A percentile compares a stretch with the other conserved stretches of the same genome.
These are phyloP conservation scores for Eurypyga helias DNA, from an alignment of 2,113 vertebrate species.

Conservation along the genomic window DNA sequence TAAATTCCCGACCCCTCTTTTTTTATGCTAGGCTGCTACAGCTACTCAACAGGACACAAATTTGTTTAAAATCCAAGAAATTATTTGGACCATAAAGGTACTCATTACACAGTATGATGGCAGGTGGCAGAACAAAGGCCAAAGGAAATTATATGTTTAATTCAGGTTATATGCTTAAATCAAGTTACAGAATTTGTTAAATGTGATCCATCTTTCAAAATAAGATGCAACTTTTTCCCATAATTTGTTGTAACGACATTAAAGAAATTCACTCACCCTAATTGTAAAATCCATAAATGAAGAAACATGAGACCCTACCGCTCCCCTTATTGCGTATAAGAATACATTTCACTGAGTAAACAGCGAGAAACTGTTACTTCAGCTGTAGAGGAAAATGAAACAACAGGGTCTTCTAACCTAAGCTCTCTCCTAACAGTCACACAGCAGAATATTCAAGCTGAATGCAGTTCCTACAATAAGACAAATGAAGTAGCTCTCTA, in stretches of 20 bases:
- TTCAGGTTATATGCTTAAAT: neutral
- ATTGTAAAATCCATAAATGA: slow-evolving; percentile 35
- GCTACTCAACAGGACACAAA: neutral
- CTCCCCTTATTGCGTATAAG: neutral
- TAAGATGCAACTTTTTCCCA: neutral
- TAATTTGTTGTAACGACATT: slow-evolving; percentile 20
- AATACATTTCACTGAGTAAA: neutral
- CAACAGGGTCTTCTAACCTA: neutral
- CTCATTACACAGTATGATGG: neutral
- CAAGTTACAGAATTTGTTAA: neutral
- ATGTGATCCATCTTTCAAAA: neutral
- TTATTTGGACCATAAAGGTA: neutral
- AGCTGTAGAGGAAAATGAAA: slow-evolving; percentile 37
- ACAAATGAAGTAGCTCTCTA: slow-evolving; percentile 6
- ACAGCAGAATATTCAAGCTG: neutral
- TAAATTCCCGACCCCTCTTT: neutral
- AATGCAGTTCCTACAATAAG: slow-evolving; percentile 23
- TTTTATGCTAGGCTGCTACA: neutral
- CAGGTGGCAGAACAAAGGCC: neutral
- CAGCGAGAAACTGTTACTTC: slow-evolving; percentile 7
- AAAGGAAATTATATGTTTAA: neutral
- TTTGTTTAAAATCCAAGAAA: slow-evolving; percentile 36
- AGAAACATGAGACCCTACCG: slow-evolving; percentile 7
- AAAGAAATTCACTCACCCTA: slow-evolving; percentile 36
- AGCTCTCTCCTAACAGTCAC: neutral